phyloP scores from a whole-genome alignment of 2,888 invertebrate species.

The Empis livida region DNA sequence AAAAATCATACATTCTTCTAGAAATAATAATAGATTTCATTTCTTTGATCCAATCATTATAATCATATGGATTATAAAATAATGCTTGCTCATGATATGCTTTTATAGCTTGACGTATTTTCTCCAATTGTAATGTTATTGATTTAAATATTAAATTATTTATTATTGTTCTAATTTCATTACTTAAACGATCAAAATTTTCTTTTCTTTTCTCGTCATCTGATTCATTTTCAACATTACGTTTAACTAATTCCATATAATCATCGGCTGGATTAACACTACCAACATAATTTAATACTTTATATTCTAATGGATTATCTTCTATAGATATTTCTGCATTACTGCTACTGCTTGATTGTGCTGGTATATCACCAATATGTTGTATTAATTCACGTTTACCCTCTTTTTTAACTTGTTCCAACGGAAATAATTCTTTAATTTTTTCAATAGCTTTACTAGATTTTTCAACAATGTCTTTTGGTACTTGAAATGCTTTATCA shows the following conservation, averaged over 20 bases:
- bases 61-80: conserved; percentile 23
- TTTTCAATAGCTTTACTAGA: conserved; percentile 37
- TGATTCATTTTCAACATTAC: conserved; percentile 25
- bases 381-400: conserved; percentile 21
- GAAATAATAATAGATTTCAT: conserved; percentile 24
- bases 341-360: conserved; percentile 1
- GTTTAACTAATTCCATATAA: conserved; percentile 38
- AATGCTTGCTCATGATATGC: conserved; percentile 35
- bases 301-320: conserved; percentile 2
- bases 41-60: conserved; percentile 28
- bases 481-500: conserved; percentile 31
- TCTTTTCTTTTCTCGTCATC: conserved; percentile 17
- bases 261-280: conserved; percentile 48
- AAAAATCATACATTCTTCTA: conserved; percentile 23
- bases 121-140: conserved; percentile 18
- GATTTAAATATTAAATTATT: conserved; percentile 23
- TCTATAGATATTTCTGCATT: conserved; percentile 7
- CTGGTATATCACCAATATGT: conserved; percentile 13
- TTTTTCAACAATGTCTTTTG: conserved; percentile 38
- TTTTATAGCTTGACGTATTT: conserved; percentile 21
- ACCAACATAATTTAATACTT: conserved; percentile 36
- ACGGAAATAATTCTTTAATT: conserved; percentile 39
- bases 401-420: conserved; percentile 36
- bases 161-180: conserved; percentile 27
- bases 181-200: conserved; percentile 20